phyloP scores from a whole-genome alignment of 1,140 invertebrate species.

The Zaprionus taronus region DNA sequence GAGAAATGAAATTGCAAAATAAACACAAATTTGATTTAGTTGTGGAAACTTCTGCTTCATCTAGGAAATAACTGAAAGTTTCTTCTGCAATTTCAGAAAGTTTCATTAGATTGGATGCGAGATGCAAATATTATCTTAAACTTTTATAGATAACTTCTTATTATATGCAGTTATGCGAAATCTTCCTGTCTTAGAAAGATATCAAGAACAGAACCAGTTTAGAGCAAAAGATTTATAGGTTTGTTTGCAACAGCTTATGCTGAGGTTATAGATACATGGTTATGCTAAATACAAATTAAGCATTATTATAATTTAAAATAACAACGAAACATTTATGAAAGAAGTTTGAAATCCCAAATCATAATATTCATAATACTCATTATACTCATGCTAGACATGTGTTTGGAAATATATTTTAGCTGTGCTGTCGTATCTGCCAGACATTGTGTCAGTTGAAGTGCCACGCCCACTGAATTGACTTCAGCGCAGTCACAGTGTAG shows the following conservation, averaged over 20 bases:
- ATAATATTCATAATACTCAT: not conserved
- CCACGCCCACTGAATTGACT: constrained; percentile 24
- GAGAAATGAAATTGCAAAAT: not conserved
- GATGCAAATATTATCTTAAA: not conserved
- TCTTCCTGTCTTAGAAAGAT: not conserved
- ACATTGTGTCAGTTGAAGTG: constrained; percentile 22
- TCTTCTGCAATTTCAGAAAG: not conserved
- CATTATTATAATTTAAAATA: not conserved
- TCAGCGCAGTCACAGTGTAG: not conserved
- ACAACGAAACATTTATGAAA: not conserved
- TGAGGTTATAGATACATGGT: not conserved
- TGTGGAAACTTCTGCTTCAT: not conserved
- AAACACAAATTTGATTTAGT: not conserved
- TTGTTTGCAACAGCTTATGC: not conserved
- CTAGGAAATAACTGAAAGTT: not conserved
- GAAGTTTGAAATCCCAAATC: not conserved
- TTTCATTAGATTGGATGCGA: not conserved
- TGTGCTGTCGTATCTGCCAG: constrained; percentile 8
- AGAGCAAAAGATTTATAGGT: not conserved
- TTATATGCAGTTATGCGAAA: not conserved
- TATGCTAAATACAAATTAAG: not conserved
- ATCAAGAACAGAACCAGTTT: not conserved
- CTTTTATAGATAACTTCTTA: not conserved
- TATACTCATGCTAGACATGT: not conserved
- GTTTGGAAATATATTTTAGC: not conserved